Conservation (phyloP, 1,140 invertebrate species). For the Saccostrea glomerata region DNA sequence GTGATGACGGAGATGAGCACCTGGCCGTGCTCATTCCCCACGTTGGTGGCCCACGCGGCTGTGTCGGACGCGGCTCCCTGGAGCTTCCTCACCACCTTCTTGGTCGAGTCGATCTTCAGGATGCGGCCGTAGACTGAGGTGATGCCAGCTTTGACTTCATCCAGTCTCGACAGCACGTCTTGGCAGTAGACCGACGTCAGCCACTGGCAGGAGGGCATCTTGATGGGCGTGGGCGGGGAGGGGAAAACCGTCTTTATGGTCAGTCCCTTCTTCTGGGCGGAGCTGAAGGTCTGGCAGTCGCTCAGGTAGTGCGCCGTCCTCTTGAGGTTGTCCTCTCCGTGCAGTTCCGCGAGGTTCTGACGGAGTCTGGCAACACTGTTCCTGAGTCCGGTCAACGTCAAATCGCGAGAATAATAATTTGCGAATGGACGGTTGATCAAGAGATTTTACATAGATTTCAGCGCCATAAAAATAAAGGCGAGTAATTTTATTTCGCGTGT, state of each 20-base stretch:
- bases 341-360: slow-evolving; percentile 15
- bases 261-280: neutral
- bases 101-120: slow-evolving; percentile 64
- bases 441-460: too few relatives aligned
- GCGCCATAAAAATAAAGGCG: too few relatives aligned
- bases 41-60: neutral
- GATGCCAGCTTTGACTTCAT: slow-evolving; percentile 37
- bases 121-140: slow-evolving; percentile 60
- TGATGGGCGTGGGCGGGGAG: slow-evolving; percentile 30
- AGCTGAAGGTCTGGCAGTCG: neutral
- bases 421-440: too few relatives aligned
- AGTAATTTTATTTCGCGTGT: too few relatives aligned
- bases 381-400: neutral
- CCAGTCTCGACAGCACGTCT: slow-evolving; percentile 51
- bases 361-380: neutral
- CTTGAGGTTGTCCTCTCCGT: slow-evolving; percentile 8
- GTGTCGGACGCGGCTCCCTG: neutral
- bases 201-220: slow-evolving; percentile 12
- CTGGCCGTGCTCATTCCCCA: too few relatives aligned
- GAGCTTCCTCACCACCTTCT: slow-evolving; percentile 43
- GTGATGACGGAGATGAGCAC: slow-evolving; percentile 31
- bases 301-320: neutral
- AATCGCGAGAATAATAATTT: too few relatives aligned
- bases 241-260: neutral
- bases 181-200: slow-evolving; percentile 29